Conservation (phyloP, 2,888 invertebrate genomes). For the Eupithecia centaureata region DNA sequence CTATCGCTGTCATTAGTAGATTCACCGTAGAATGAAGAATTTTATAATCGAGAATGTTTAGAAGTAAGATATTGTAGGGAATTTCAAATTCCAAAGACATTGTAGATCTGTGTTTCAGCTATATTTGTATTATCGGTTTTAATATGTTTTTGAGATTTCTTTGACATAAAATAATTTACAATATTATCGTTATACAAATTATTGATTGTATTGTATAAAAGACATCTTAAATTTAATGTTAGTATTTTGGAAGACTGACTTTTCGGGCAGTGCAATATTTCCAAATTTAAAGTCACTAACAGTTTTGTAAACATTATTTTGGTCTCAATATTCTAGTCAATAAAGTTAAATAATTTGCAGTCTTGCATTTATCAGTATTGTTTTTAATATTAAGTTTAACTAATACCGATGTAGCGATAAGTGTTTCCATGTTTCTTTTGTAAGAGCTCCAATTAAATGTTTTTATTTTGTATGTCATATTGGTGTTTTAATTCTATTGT, state of each 20-base stretch:
- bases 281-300: constrained; percentile 17
- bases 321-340: constrained; percentile 38
- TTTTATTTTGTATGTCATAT: constrained; percentile 72
- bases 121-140: constrained; percentile 5
- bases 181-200: background rate
- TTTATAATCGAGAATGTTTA: constrained; percentile 53
- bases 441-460: constrained; percentile 64
- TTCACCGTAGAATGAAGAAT: constrained; percentile 53
- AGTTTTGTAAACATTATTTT: constrained; percentile 15
- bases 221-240: background rate
- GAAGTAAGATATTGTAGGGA: constrained; percentile 34
- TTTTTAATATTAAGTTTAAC: constrained; percentile 46
- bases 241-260: constrained; percentile 70
- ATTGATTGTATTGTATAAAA: background rate
- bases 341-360: constrained; percentile 30
- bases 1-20: constrained; percentile 47
- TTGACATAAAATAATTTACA: constrained; percentile 1
- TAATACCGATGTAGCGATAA: constrained; percentile 48
- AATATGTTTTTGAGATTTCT: constrained; percentile 5
- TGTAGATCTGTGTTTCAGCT: constrained; percentile 15
- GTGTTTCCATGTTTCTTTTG: constrained; percentile 59
- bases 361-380: constrained; percentile 39
- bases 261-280: constrained; percentile 78
- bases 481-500: constrained; percentile 49
- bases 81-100: constrained; percentile 21